phyloP scores from a whole-genome alignment of 2,113 vertebrate species.

The Tragelaphus imberbis region DNA sequence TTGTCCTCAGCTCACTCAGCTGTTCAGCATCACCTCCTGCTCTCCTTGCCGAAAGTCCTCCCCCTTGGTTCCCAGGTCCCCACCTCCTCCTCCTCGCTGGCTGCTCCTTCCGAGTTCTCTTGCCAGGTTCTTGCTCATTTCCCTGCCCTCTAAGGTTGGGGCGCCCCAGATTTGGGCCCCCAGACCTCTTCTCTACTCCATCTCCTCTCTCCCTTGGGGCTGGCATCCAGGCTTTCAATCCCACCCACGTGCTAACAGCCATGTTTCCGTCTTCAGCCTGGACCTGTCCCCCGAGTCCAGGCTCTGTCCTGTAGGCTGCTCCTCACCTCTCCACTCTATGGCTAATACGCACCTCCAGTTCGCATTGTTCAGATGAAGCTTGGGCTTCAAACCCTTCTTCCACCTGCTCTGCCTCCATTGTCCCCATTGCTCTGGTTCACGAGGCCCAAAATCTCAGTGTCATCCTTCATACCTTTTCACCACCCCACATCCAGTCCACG shows the following conservation, averaged over 20 bases:
- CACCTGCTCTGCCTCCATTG: not conserved
- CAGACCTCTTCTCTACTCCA: too few species aligned
- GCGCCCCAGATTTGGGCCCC: not conserved
- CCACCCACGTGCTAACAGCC: rapidly evolving
- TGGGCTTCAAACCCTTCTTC: not conserved
- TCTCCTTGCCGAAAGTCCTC: not conserved
- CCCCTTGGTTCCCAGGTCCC: not conserved
- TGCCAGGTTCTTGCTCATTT: not conserved
- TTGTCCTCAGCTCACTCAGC: not conserved
- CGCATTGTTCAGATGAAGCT: too few species aligned
- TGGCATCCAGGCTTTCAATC: not conserved
- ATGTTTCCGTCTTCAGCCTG: not conserved
- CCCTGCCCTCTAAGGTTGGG: not conserved
- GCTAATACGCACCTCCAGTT: not conserved
- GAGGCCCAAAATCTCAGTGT: not conserved
- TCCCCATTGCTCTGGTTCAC: not conserved
- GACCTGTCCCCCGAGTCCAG: not conserved
- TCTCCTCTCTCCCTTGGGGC: not conserved
- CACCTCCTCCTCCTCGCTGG: rapidly evolving
- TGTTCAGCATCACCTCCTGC: rapidly evolving
- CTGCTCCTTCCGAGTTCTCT: not conserved
- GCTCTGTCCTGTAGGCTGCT: not conserved
- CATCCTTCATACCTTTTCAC: not conserved
- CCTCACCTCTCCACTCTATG: not conserved
- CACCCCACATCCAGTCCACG: not conserved